Percentiles rank a stretch among this genome's conserved stretches.
phyloP scores from a whole-genome alignment of 1,140 invertebrate species.

The Heliconius eleuchia region DNA sequence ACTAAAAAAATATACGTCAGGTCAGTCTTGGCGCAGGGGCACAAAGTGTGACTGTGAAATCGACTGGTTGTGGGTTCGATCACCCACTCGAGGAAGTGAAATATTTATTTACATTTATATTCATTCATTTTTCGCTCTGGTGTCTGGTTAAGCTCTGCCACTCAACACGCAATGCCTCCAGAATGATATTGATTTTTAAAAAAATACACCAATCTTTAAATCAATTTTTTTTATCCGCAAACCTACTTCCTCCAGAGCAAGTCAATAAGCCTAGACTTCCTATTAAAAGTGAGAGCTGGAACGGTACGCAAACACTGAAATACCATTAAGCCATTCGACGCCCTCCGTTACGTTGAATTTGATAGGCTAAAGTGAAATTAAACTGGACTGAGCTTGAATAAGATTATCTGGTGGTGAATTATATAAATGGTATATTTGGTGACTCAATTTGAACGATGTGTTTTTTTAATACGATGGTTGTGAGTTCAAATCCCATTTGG shows the following conservation, averaged over 20 bases:
- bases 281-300: conserved; percentile 59
- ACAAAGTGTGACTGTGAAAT: too few relatives aligned
- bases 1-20: too few relatives aligned
- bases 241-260: background rate
- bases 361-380: conserved; percentile 46
- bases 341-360: conserved; percentile 47
- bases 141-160: too few relatives aligned
- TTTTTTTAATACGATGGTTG: background rate
- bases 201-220: background rate
- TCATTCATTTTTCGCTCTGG: too few relatives aligned
- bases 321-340: conserved; percentile 63
- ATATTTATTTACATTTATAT: too few relatives aligned
- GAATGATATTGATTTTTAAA: too few relatives aligned
- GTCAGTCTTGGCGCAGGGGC: too few relatives aligned
- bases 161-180: too few relatives aligned
- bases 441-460: background rate
- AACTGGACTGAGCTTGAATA: conserved; percentile 42
- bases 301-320: conserved; percentile 59
- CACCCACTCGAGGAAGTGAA: too few relatives aligned
- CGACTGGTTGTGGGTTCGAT: too few relatives aligned
- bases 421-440: conserved; percentile 28
- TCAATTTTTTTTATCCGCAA: background rate
- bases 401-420: conserved; percentile 36
- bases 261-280: conserved; percentile 32
- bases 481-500: too few relatives aligned